phyloP scores from a whole-genome alignment of 2,113 vertebrate genomes.

The Epinephelus lanceolatus region DNA sequence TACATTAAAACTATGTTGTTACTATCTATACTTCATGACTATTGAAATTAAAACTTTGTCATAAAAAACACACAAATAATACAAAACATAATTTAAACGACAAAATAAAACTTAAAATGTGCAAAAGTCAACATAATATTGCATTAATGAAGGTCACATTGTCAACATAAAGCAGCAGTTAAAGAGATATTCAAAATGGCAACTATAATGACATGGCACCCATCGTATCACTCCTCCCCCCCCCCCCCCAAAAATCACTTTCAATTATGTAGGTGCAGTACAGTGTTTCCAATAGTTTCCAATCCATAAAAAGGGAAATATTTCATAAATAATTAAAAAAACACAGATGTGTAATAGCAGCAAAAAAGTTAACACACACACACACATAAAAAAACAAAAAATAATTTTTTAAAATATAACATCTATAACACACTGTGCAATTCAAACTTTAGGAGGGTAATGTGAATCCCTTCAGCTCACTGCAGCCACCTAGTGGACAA shows the following conservation, averaged over 20 bases:
- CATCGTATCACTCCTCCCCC: neutral
- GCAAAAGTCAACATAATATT: constrained; percentile 62
- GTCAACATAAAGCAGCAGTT: constrained; percentile 39
- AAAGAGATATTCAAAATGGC: neutral
- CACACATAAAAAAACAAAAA: neutral
- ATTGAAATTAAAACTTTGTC: constrained; percentile 10
- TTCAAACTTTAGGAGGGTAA: neutral
- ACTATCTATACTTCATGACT: constrained; percentile 15
- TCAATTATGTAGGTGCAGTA: neutral
- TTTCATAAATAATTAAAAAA: neutral
- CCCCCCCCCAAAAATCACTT: neutral
- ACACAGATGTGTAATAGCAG: constrained; percentile 11
- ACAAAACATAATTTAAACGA: constrained; percentile 30
- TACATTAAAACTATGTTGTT: constrained; percentile 35
- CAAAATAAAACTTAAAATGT: constrained; percentile 51
- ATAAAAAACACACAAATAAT: constrained; percentile 17
- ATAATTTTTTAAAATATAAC: neutral
- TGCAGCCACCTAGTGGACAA: constrained; percentile 63
- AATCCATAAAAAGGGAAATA: neutral
- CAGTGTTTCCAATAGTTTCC: neutral
- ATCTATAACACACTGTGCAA: neutral
- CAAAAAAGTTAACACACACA: neutral
- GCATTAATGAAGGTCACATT: constrained; percentile 41
- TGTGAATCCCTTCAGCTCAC: neutral
- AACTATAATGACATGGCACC: constrained; percentile 7